Evolutionary conservation across 2,113 vertebrate species (phyloP).

Genomic region (Prochilodus magdalenae): DNA sequence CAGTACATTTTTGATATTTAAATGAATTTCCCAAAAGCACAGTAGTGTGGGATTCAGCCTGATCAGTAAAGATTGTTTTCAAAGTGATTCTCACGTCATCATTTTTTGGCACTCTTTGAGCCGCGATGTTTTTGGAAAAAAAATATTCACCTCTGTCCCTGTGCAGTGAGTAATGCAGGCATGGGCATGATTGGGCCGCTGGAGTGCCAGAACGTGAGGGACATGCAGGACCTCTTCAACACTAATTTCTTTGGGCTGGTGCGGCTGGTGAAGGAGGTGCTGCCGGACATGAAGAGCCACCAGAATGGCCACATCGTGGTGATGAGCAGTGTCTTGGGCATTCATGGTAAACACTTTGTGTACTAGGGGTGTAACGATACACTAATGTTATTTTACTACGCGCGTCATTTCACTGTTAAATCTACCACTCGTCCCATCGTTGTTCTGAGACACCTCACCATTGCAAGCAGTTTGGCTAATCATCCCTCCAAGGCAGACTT

Average conservation of each 20-base stretch:
- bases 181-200: constrained; percentile 79
- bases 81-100: no score
- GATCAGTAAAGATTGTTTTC: no score
- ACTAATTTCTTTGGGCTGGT: constrained; percentile 79
- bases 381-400: no score
- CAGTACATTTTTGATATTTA: no score
- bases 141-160: not conserved
- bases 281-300: constrained; percentile 78
- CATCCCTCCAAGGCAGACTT: no score
- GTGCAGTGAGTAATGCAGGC: constrained; percentile 81
- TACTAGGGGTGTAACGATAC: no score
- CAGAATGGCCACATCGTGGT: constrained; percentile 74
- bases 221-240: constrained; percentile 76
- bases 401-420: no score
- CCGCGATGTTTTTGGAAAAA: not conserved
- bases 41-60: no score
- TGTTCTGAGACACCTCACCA: no score
- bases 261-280: constrained; percentile 76
- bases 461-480: no score
- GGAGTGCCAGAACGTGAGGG: constrained; percentile 76
- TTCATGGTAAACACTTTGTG: constrained; percentile 69
- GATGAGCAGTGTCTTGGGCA: constrained; percentile 80
- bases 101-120: not conserved
- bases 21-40: no score
- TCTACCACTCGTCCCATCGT: no score